Percentiles rank a stretch among this genome's conserved stretches.
Conservation (phyloP, 2,888 invertebrate genomes). For the Acronicta leporina region DNA sequence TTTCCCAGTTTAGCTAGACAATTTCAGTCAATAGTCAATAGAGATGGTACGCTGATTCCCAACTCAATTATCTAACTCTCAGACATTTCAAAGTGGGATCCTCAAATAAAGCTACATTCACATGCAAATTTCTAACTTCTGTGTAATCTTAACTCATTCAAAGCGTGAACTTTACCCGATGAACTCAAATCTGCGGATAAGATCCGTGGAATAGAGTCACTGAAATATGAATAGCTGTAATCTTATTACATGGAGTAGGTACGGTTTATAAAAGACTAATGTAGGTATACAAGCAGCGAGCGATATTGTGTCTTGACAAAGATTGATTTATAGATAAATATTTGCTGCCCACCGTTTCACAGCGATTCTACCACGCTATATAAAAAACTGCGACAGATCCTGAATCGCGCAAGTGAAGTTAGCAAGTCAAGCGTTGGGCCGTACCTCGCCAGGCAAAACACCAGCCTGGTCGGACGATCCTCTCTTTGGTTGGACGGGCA, state of each 20-base stretch:
- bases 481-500: too few relatives aligned
- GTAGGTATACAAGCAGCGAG: too few relatives aligned
- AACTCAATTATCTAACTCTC: slow-evolving; percentile 24
- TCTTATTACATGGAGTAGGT: slow-evolving; percentile 2
- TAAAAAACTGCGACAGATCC: too few relatives aligned
- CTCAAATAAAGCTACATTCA: slow-evolving; percentile 31
- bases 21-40: slow-evolving; percentile 11
- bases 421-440: too few relatives aligned
- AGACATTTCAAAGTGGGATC: slow-evolving; percentile 18
- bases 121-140: slow-evolving; percentile 40
- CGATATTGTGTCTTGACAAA: too few relatives aligned
- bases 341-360: too few relatives aligned
- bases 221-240: slow-evolving; percentile 8
- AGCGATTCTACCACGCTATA: too few relatives aligned
- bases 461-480: too few relatives aligned
- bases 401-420: too few relatives aligned
- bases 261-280: too few relatives aligned
- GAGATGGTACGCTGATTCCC: slow-evolving; percentile 9
- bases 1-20: slow-evolving; percentile 10
- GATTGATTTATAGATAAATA: too few relatives aligned
- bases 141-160: slow-evolving; percentile 35
- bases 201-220: slow-evolving; percentile 10
- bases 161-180: slow-evolving; percentile 36
- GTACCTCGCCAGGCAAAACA: too few relatives aligned
- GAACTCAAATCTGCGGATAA: slow-evolving; percentile 35